phyloP scores from a whole-genome alignment of 1,140 invertebrate species.

The Caenorhabditis remanei region DNA sequence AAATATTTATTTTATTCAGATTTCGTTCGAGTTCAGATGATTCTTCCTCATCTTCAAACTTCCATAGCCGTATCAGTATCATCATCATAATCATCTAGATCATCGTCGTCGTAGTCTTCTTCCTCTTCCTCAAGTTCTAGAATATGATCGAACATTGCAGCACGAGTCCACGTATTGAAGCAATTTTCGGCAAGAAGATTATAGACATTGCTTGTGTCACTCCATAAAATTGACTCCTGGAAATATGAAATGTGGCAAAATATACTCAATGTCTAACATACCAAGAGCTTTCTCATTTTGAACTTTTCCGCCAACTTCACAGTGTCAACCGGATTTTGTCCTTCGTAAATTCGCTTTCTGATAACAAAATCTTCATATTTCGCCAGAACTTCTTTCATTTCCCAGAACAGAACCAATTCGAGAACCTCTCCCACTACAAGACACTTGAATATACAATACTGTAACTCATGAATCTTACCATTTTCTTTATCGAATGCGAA shows the following conservation, averaged over 20 bases:
- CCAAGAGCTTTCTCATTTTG: slow-evolving; percentile 21
- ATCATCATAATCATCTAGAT: background rate
- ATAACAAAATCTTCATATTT: slow-evolving; percentile 6
- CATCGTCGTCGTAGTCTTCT: background rate
- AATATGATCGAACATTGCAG: background rate
- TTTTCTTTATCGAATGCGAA: background rate
- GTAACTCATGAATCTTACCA: background rate
- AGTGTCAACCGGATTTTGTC: background rate
- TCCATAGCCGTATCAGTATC: too few relatives aligned
- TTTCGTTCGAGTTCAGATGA: background rate
- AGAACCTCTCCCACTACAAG: slow-evolving; percentile 12
- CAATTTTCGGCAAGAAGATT: background rate
- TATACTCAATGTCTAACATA: background rate
- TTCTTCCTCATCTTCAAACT: background rate
- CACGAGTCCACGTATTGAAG: background rate
- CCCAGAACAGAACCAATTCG: background rate
- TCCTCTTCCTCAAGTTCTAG: background rate
- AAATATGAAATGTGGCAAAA: background rate
- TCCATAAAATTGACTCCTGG: background rate
- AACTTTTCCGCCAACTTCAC: slow-evolving; percentile 21
- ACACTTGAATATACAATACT: background rate
- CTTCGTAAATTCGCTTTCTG: background rate
- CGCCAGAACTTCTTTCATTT: background rate
- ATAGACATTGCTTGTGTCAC: background rate
- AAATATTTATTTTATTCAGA: too few relatives aligned